phyloP scores from a whole-genome alignment of 2,797 vertebrate genomes.

The Nyctibius grandis region DNA sequence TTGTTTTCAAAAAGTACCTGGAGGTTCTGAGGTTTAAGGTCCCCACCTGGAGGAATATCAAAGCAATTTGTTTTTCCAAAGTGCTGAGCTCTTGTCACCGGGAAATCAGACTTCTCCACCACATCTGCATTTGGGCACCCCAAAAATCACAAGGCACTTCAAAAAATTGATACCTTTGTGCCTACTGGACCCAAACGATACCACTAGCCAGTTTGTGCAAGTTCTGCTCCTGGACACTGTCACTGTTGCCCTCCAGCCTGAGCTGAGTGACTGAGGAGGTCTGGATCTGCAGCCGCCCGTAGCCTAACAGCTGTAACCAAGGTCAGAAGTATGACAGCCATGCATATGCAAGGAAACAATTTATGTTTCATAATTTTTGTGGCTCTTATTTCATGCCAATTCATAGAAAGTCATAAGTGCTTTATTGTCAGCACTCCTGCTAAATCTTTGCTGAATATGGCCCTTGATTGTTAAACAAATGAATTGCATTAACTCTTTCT shows the following conservation, averaged over 20 bases:
- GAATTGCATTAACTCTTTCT: not conserved
- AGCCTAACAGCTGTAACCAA: not conserved
- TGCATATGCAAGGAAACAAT: not conserved
- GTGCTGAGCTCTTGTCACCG: not conserved
- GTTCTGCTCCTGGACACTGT: not conserved
- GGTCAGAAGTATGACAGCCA: not conserved
- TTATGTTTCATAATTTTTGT: not conserved
- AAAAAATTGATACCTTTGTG: not conserved
- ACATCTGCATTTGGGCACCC: not conserved
- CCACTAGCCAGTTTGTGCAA: not conserved
- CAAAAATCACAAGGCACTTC: not conserved
- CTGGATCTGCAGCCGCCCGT: not conserved
- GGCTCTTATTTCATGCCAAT: not conserved
- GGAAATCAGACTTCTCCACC: not conserved
- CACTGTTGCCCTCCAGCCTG: accelerated
- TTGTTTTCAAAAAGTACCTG: not conserved
- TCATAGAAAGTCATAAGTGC: not conserved
- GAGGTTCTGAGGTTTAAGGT: not conserved
- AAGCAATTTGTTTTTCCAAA: not conserved
- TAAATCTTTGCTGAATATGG: not conserved
- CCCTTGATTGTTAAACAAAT: not conserved
- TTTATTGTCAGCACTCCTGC: not conserved
- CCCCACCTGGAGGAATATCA: not conserved
- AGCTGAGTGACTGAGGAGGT: not conserved
- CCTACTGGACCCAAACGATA: not conserved